Base-by-base conservation (phyloP, 30 jellyfish, hydroid and myxozoan species). In the Cassiopea andromeda region DNA sequence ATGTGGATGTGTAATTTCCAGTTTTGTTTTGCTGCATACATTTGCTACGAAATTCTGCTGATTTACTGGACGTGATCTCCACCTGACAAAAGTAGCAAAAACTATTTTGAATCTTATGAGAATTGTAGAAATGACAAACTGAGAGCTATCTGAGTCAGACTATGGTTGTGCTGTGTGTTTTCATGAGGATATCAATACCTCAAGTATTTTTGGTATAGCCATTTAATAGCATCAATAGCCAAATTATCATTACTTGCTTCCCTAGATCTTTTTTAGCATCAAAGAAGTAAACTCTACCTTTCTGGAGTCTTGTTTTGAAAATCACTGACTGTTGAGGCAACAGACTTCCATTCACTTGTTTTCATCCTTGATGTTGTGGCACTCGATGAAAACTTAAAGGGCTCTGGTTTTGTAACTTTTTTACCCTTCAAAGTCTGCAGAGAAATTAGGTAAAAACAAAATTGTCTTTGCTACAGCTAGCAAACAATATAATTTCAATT, bases 301-400 rank as follows among this genome's bases (percentile, higher is more conserved):
- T 95, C 99, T 50, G 99, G 99, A 9, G 99, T 95, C 57, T 95
- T 95, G 0, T 90, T 91, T 77, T 95, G 99, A 80, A 80, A 95
- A 38, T 95, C 92, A 87, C 49, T 90, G 46, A 91, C 97, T 1
- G 96, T 64, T 70, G 94, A 77, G 46, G 99, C 99, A 91, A 95
- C 83, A 13, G 99, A 87, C 47, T 95, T 93, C 98, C 98, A 94
- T 59, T 84, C 92, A 38, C 13, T 27, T 48, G 71, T 71, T 7
- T 73, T 72, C 60, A 54, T 60, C 91, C 83, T 78, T 66, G 57
- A 38, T 80, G 81, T 44, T 54, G 47, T 85, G 1, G 89, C 74
- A 58, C 84, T 74, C 48, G 93, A n/a, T 78, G 96, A 50, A 48
- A 94, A 94, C 60, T 94, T 66, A 91, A 94, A 94, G 46, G 98